Base-by-base conservation (phyloP, 2,888 invertebrate species). In the Cephus spinipes region DNA sequence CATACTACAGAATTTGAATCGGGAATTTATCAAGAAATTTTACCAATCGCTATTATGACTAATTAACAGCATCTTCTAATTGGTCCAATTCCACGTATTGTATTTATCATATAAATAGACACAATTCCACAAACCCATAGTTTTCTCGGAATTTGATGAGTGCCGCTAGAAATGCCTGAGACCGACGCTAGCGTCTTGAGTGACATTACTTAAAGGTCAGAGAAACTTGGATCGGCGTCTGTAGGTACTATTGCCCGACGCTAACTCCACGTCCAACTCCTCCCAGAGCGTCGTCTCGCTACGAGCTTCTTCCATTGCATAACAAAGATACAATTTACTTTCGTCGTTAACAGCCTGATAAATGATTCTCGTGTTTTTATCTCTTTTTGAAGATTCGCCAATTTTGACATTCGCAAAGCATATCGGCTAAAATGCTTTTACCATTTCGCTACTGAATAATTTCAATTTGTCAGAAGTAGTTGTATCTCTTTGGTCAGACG, bases 151-250 rank as follows among this genome's bases (percentile, higher is more conserved):
- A 31, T 71, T 71, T 33, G 4, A 31, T 23, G 32, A 31, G 71
- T 31, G 12, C 31, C 32, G 11, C 23, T 33, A 3, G 31, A 71
- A 30, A 71, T 71, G 15, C 32, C 71, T 23, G 71, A 12, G 71
- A 32, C 1, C 32, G 9, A 31, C 36, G 34, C 74, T 12, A 11
- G 36, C 36, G 12, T 33, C 30, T 33, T 23, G 11, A 77, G 81
- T 83, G 85, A 84, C 83, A 83, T 85, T 84, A 84, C 69, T 80
- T 82, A 85, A 85, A 85, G 85, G 85, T 85, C 84, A 83, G 83
- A 83, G 85, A 85, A 85, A 85, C 85, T 82, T 82, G 79, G 68
- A 75, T 76, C 79, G 80, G 2, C 75, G 75, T 77, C 78, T 76
- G 76, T 55, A 36, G 36, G 36, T 36, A 55, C 55, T 55, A 35